Percentiles rank a stretch among this genome's conserved stretches.
Evolutionary conservation across 2,113 vertebrate species (phyloP).

Genomic region (Nannobrachium achirus): DNA sequence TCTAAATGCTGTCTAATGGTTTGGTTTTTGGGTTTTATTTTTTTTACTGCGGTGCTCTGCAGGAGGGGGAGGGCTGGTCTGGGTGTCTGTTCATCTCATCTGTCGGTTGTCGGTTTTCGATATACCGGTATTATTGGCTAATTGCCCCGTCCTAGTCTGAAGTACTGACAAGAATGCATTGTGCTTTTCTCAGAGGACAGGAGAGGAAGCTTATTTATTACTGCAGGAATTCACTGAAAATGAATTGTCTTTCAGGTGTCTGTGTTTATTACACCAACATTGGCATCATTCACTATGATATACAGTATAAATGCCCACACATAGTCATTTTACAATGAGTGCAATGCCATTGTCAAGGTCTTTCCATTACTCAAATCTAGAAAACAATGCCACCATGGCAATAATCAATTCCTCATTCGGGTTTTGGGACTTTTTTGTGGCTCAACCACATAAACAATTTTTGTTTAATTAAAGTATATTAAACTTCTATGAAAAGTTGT

Average conservation of each 20-base stretch:
- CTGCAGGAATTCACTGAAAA: slow-evolving; percentile 38
- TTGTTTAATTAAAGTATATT: too few species aligned
- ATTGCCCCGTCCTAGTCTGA: too few species aligned
- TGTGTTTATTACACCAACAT: slow-evolving; percentile 40
- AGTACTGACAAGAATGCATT: slow-evolving; percentile 11
- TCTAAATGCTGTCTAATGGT: slow-evolving; percentile 39
- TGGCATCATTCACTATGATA: slow-evolving; percentile 34
- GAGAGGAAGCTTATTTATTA: slow-evolving; percentile 38
- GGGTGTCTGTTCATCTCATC: too few species aligned
- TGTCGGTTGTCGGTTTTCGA: too few species aligned
- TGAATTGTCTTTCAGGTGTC: slow-evolving; percentile 34
- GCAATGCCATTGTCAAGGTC: slow-evolving; percentile 30
- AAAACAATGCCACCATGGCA: slow-evolving; percentile 11
- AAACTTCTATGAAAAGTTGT: too few species aligned
- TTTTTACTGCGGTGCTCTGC: too few species aligned
- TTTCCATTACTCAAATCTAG: slow-evolving; percentile 36
- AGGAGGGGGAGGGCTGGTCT: too few species aligned
- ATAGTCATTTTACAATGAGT: slow-evolving; percentile 16
- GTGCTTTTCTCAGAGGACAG: slow-evolving; percentile 16
- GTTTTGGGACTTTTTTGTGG: background rate
- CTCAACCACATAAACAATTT: too few species aligned
- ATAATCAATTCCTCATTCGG: slow-evolving; percentile 52
- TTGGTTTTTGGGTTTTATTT: too few species aligned
- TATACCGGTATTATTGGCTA: too few species aligned
- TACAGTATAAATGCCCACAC: slow-evolving; percentile 26